Percentiles rank a stretch among this genome's conserved stretches.
phyloP scores from a whole-genome alignment of 2,113 vertebrate species.

The Corynorhinus townsendii region DNA sequence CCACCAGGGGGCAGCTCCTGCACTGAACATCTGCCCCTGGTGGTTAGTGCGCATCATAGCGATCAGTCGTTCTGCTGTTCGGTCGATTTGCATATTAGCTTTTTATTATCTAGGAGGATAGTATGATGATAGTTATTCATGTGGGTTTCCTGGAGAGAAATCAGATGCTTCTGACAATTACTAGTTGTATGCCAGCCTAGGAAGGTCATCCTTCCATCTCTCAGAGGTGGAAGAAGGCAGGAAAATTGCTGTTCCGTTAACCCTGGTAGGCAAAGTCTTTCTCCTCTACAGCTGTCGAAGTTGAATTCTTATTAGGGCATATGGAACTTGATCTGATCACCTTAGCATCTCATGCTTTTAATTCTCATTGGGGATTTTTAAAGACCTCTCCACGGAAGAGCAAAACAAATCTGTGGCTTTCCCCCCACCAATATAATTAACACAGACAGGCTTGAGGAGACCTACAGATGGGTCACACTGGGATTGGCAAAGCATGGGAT shows the following conservation, averaged over 20 bases:
- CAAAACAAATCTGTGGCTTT: not conserved
- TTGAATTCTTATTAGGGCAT: not conserved
- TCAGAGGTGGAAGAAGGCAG: not conserved
- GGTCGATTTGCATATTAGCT: too few relatives aligned
- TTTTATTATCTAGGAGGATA: too few relatives aligned
- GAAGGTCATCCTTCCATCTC: not conserved
- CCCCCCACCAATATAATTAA: slow-evolving; percentile 30
- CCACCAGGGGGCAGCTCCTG: too few relatives aligned
- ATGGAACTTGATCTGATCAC: not conserved
- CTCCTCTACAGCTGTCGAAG: not conserved
- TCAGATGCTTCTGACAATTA: not conserved
- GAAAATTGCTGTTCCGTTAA: not conserved
- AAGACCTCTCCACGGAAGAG: not conserved
- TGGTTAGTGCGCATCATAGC: too few relatives aligned
- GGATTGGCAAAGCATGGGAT: slow-evolving; percentile 4
- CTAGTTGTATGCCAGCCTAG: not conserved
- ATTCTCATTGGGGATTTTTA: slow-evolving; percentile 46
- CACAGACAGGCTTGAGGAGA: slow-evolving; percentile 29
- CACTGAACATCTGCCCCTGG: too few relatives aligned
- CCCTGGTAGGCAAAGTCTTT: not conserved
- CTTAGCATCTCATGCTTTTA: not conserved
- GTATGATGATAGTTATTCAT: not conserved
- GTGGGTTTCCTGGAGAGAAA: not conserved
- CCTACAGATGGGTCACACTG: not conserved
- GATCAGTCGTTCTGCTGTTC: too few relatives aligned